Conservation (phyloP, 1,140 invertebrate species). For the Pollicipes pollicipes region DNA sequence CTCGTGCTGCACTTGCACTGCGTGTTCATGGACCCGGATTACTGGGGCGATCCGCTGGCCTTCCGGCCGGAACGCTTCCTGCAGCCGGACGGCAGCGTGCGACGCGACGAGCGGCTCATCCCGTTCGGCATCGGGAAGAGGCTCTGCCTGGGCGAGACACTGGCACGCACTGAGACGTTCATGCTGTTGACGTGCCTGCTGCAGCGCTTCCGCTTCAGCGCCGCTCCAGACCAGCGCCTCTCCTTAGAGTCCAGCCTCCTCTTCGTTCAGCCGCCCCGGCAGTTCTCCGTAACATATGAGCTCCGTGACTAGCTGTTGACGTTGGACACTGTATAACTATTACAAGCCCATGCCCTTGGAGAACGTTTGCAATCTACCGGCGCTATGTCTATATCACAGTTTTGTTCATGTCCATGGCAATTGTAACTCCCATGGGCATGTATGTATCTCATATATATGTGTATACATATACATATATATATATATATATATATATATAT, state of each 20-base stretch:
- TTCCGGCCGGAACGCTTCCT: slow-evolving; percentile 28
- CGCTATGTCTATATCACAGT: too few relatives aligned
- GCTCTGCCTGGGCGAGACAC: slow-evolving; percentile 52
- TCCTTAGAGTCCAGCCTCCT: slow-evolving; percentile 3
- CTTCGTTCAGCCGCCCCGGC: too few relatives aligned
- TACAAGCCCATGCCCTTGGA: too few relatives aligned
- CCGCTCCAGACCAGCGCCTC: neutral
- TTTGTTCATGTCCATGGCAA: too few relatives aligned
- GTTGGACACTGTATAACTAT: too few relatives aligned
- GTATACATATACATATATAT: too few relatives aligned
- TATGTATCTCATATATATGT: too few relatives aligned
- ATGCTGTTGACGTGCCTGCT: slow-evolving; percentile 49
- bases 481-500: too few relatives aligned
- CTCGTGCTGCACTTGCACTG: slow-evolving; percentile 48
- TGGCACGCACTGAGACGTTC: slow-evolving; percentile 53
- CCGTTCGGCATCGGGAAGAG: slow-evolving; percentile 43
- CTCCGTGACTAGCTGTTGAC: too few relatives aligned
- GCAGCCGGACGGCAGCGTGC: slow-evolving; percentile 20
- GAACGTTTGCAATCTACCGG: too few relatives aligned
- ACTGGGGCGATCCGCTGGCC: slow-evolving; percentile 27
- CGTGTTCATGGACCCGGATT: slow-evolving; percentile 41
- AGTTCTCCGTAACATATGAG: too few relatives aligned
- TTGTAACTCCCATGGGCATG: too few relatives aligned
- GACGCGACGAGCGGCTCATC: slow-evolving; percentile 17
- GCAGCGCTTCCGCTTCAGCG: slow-evolving; percentile 32